Base-by-base conservation (phyloP, 2,888 invertebrate genomes). In the Yponomeuta cagnagella region DNA sequence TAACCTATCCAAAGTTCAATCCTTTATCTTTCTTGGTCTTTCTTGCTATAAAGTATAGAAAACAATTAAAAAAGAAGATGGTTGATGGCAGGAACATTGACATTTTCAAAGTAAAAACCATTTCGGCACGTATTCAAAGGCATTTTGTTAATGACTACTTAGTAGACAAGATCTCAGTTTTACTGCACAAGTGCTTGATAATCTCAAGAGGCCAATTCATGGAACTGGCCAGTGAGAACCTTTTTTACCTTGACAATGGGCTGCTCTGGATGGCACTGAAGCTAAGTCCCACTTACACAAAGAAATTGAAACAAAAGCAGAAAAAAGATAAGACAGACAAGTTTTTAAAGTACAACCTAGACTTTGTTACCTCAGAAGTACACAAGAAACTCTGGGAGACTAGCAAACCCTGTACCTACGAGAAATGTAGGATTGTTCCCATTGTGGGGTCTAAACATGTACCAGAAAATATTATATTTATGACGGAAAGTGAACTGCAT, bases 1-100 rank as follows among this genome's bases (percentile, higher is more conserved):
- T 92, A 75, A 79, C 87, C 71, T 91, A 89, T 84, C 92, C 92
- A 82, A 90, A 90, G 82, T 89, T 84, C 85, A 90, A 92, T 80
- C 80, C 76, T 74, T 83, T 87, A 76, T 80, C 80, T 72, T 92
- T 92, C 77, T 81, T 92, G 33, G 85, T 88, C 73, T 92, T 84
- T 76, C 83, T 92, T 72, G 84, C 87, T 73, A 84, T 92, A 79
- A 92, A 89, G 77, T 89, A 82, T 77, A 86, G 88, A 78, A 85
- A 88, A 79, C 80, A 80, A 75, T 80, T 75, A 72, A 73, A 74
- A 64, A 85, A 81, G 74, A 81, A 77, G 71, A 73, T 74, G 48
- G 69, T 73, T 68, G 73, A 72, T 37, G 72, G 74, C 70, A 77
- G 76, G 71, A 75, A 71, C 68, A 89, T 88, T 86, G 85, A 87